Evolutionary conservation across 2,888 invertebrate genomes (phyloP), one percentile per base, ranked within the genome.

Genomic region (Graphium colonna): DNA sequence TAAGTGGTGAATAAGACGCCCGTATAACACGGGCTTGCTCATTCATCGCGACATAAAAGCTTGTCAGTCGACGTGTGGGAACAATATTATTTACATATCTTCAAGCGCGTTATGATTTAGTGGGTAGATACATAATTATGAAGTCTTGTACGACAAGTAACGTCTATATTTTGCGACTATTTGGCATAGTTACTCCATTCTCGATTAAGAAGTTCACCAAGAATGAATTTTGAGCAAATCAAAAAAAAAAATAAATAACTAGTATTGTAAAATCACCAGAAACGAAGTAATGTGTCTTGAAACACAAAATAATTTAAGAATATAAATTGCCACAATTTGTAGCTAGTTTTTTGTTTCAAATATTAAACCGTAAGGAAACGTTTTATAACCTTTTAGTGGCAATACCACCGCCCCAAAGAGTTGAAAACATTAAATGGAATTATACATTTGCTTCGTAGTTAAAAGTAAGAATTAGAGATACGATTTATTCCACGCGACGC

Each of bases 381-480:
- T 84, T 86, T 87, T 75, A 79, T 75, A 80, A 79, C 74, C 78
- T 79, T 83, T 86, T 84, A 86, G 80, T 81, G 80, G 76, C 79
- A 75, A 77, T 81, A 78, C 74, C 73, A 63, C 73, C 69, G 73
- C 77, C 82, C 82, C 71, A 86, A 88, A 85, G 83, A 88, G 87
- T 86, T 86, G 77, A 72, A 79, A 81, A 82, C 83, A 84, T 77
- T 77, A 77, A 87, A 88, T 84, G 79, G 82, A 87, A 87, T 87
- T 86, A 86, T 75, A 72, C 74, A 76, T 77, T 81, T 83, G 84
- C 86, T 85, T 82, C 79, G 83, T 85, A 85, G 82, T 82, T 75
- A 75, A 76, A n/a, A 76, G 82, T 82, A 79, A 80, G 81, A 83
- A 82, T 84, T 82, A 82, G 73, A 80, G 70, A 72, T 36, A n/a